Evolutionary conservation across 2,888 invertebrate genomes (phyloP).

Genomic region (Caradrina clavipalpis): DNA sequence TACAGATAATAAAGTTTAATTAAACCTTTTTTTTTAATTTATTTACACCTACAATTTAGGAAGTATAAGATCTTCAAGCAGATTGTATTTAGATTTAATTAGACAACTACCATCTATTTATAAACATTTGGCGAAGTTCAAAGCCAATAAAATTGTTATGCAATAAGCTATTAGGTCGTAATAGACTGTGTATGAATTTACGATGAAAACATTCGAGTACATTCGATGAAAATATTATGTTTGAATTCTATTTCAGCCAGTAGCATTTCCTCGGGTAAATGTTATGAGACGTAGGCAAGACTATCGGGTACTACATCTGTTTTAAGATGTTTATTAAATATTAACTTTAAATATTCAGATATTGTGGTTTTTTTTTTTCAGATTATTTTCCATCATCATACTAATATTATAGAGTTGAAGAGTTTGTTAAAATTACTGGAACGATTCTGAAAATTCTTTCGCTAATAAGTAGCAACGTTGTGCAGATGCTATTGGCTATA

Average conservation of each 20-base stretch:
- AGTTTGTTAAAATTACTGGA: too few species aligned
- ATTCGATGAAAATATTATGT: slow-evolving; percentile 23
- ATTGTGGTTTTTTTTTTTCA: too few species aligned
- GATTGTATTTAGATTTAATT: slow-evolving; percentile 9
- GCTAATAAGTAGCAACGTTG: too few species aligned
- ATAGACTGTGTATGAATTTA: slow-evolving; percentile 3
- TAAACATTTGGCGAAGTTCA: slow-evolving; percentile 20
- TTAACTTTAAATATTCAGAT: too few species aligned
- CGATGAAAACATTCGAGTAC: slow-evolving; percentile 7
- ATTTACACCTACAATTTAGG: too few species aligned
- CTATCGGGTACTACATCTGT: background rate
- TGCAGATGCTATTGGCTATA: too few species aligned
- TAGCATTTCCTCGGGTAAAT: slow-evolving; percentile 20
- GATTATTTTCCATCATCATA: too few species aligned
- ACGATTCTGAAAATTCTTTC: too few species aligned
- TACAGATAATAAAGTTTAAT: too few species aligned
- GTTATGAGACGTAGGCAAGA: background rate
- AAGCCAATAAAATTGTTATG: slow-evolving; percentile 3
- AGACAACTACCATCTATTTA: background rate
- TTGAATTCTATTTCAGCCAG: slow-evolving; percentile 41
- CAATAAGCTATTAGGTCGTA: background rate
- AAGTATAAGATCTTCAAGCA: background rate
- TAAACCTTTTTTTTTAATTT: too few species aligned
- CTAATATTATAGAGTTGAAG: too few species aligned
- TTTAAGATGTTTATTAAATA: background rate